A percentile compares a stretch with the other conserved stretches of the same genome.
These are phyloP conservation scores for Drosophila mettleri DNA, from an alignment of 2,888 invertebrate species.

Conservation along the genomic window DNA sequence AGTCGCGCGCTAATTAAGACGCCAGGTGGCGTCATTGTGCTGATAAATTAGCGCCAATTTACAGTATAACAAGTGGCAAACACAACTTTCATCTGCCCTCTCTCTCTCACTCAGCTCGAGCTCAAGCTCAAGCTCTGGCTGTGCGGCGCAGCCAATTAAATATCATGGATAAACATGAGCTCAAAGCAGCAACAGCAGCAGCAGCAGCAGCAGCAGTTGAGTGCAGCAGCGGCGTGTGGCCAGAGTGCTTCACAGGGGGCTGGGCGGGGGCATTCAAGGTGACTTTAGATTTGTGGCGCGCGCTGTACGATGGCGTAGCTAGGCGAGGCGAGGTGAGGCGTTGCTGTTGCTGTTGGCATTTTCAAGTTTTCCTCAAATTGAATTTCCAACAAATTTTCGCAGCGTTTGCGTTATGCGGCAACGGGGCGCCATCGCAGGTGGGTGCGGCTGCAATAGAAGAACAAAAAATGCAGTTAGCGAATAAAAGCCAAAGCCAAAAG, in stretches of 20 bases:
- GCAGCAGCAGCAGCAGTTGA: conserved; percentile 2
- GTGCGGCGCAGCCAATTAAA: conserved; percentile 72
- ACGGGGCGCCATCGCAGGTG: conserved; percentile 1
- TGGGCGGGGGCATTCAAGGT: conserved; percentile 25
- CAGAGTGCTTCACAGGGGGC: neutral
- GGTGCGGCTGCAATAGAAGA: neutral
- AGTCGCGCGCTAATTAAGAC: conserved; percentile 57
- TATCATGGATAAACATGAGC: conserved; percentile 75
- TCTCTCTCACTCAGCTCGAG: neutral
- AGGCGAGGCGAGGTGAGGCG: conserved; percentile 3
- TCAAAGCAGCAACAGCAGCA: conserved; percentile 40
- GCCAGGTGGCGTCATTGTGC: conserved; percentile 64
- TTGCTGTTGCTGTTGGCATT: conserved; percentile 61
- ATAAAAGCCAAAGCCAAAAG: conserved; percentile 10
- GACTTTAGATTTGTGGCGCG: conserved; percentile 64
- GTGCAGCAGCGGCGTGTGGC: neutral
- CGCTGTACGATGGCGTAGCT: conserved; percentile 3
- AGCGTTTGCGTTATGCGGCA: conserved; percentile 46
- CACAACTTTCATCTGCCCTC: conserved; percentile 30
- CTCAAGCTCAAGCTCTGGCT: conserved; percentile 42
- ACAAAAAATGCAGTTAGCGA: conserved; percentile 22
- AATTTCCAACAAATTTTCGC: conserved; percentile 71
- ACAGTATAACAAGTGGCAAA: conserved; percentile 57
- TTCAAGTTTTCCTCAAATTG: conserved; percentile 69
- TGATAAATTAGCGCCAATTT: conserved; percentile 64